Conservation (phyloP, 2,888 invertebrate genomes). For the Glyphotaelius pellucidus region DNA sequence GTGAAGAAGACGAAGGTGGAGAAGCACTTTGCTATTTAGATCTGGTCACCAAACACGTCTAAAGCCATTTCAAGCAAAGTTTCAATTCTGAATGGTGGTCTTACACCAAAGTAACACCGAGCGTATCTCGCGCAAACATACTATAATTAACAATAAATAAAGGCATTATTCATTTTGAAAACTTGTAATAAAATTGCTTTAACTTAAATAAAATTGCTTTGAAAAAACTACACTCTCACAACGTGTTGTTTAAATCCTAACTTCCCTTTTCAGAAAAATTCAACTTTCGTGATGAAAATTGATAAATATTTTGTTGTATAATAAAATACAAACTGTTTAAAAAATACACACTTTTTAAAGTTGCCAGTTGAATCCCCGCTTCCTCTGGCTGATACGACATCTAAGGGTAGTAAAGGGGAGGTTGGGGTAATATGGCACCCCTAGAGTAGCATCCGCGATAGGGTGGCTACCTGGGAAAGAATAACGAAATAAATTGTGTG, state of each 20-base stretch:
- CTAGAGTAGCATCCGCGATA: conserved; percentile 34
- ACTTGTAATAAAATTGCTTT: too few species aligned
- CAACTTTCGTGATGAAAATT: neutral
- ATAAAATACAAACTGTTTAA: neutral
- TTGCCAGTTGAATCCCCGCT: neutral
- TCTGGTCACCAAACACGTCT: too few species aligned
- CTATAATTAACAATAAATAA: too few species aligned
- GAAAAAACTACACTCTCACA: too few species aligned
- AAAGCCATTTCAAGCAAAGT: too few species aligned
- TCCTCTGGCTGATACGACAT: neutral
- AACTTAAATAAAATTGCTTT: too few species aligned
- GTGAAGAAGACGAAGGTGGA: too few species aligned
- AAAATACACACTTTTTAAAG: neutral
- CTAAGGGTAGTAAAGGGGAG: conserved; percentile 6
- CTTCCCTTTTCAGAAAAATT: neutral
- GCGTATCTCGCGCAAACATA: too few species aligned
- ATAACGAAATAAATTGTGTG: conserved; percentile 66
- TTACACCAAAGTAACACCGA: too few species aligned
- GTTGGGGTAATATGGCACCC: conserved; percentile 25
- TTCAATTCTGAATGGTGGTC: too few species aligned
- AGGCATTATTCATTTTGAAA: too few species aligned
- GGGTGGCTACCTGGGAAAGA: conserved; percentile 60
- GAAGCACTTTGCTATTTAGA: too few species aligned
- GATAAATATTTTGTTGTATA: neutral
- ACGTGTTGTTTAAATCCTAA: neutral